Percentiles rank a stretch among this genome's conserved stretches.
phyloP scores from a whole-genome alignment of 2,888 invertebrate genomes.

The Lissonota sp. region DNA sequence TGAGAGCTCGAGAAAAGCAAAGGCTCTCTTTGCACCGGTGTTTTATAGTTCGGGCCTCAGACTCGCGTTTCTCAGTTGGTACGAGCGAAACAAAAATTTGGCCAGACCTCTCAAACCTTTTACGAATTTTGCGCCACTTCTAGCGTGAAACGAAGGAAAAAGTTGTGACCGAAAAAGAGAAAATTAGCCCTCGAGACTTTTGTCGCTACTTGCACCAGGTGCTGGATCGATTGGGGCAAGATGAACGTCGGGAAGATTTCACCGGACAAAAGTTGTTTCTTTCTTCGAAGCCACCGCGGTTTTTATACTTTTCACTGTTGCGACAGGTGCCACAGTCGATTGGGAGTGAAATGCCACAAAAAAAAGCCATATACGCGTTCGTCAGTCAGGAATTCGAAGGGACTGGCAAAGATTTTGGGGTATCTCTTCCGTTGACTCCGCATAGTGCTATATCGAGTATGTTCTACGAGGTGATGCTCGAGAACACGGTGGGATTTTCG shows the following conservation, averaged over 20 bases:
- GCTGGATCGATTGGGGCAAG: background rate
- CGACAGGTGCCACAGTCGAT: slow-evolving; percentile 42
- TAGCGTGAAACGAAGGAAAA: slow-evolving; percentile 17
- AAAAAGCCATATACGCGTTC: slow-evolving; percentile 27
- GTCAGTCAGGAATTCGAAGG: slow-evolving; percentile 30
- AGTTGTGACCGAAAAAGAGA: background rate
- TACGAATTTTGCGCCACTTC: slow-evolving; percentile 25
- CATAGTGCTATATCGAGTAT: background rate
- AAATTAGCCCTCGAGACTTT: background rate
- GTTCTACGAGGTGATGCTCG: slow-evolving; percentile 8
- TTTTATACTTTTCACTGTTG: background rate
- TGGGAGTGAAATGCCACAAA: slow-evolving; percentile 26
- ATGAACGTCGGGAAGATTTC: background rate
- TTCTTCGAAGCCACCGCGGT: background rate
- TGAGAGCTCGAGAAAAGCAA: slow-evolving; percentile 53
- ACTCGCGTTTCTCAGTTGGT: slow-evolving; percentile 52
- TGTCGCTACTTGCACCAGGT: background rate
- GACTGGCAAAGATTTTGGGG: background rate
- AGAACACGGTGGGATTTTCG: slow-evolving; percentile 24
- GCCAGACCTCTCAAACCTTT: slow-evolving; percentile 44
- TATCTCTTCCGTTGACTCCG: background rate
- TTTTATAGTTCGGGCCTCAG: slow-evolving; percentile 34
- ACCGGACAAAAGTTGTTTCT: background rate
- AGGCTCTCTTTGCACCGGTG: slow-evolving; percentile 55
- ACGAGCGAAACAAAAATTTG: slow-evolving; percentile 40